These are phyloP conservation scores for Grallaria varia DNA, from an alignment of 2,113 vertebrate species.

Conservation along the genomic window DNA sequence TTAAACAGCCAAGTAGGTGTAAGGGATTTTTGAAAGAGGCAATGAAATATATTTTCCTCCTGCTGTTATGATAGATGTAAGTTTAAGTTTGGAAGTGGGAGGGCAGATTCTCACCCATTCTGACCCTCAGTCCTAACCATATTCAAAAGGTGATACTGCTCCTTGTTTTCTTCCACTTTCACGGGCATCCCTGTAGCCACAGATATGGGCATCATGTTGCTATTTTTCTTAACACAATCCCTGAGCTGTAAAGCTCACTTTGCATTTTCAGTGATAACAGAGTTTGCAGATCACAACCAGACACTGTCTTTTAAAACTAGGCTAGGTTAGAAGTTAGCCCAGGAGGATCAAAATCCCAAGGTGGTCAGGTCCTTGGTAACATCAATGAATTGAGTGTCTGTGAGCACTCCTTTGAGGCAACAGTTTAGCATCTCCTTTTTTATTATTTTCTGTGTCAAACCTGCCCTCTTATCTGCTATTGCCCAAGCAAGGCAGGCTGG, in stretches of 20 bases:
- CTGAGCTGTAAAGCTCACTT: background rate
- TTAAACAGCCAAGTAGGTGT: background rate
- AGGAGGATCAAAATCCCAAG: background rate
- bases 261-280: background rate
- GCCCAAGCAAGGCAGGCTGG: background rate
- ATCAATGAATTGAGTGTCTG: background rate
- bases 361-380: background rate
- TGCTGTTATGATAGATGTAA: background rate
- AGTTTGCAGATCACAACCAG: background rate
- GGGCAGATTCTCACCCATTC: background rate
- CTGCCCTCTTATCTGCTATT: background rate
- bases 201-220: background rate
- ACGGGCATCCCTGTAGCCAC: background rate
- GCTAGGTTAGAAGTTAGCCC: background rate
- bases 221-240: accelerated
- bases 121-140: accelerated
- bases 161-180: background rate
- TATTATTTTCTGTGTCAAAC: background rate
- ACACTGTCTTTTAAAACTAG: background rate
- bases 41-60: background rate
- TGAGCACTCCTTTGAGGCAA: background rate
- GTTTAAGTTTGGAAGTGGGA: background rate
- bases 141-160: background rate
- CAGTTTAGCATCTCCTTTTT: background rate
- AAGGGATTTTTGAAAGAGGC: background rate